Evolutionary conservation across 2,888 invertebrate genomes (phyloP).

Genomic region (Ophion costatus): DNA sequence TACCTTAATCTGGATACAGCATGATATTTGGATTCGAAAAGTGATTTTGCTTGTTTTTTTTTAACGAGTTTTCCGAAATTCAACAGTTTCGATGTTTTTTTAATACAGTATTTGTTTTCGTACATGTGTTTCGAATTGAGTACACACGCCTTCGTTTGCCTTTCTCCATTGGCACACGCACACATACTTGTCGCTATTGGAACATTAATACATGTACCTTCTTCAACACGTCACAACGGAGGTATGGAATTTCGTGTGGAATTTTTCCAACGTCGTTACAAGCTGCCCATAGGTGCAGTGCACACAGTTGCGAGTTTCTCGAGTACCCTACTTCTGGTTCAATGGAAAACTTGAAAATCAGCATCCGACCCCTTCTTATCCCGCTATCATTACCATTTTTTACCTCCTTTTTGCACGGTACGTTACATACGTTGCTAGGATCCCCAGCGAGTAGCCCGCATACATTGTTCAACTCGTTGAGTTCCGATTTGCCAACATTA

Average conservation of each 20-base stretch:
- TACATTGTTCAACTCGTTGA: background rate
- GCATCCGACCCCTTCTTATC: background rate
- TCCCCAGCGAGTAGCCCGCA: too few species aligned
- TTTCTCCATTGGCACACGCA: background rate
- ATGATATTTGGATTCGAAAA: background rate
- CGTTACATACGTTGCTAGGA: too few species aligned
- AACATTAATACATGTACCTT: background rate
- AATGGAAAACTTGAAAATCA: constrained; percentile 35
- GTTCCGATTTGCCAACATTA: background rate
- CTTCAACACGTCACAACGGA: background rate
- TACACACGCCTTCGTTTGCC: background rate
- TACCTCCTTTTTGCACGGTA: too few species aligned
- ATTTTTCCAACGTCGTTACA: background rate
- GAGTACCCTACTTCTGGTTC: constrained; percentile 22
- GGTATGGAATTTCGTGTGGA: background rate
- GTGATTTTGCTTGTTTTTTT: background rate
- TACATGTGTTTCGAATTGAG: background rate
- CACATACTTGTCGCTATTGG: background rate
- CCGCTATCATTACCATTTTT: background rate
- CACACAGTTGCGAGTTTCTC: background rate
- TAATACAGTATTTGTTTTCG: background rate
- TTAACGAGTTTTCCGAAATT: background rate
- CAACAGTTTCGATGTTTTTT: background rate
- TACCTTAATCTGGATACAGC: background rate
- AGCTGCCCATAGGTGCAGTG: background rate